Base-by-base conservation (phyloP, 2,113 vertebrate genomes). In the Polypterus senegalus region DNA sequence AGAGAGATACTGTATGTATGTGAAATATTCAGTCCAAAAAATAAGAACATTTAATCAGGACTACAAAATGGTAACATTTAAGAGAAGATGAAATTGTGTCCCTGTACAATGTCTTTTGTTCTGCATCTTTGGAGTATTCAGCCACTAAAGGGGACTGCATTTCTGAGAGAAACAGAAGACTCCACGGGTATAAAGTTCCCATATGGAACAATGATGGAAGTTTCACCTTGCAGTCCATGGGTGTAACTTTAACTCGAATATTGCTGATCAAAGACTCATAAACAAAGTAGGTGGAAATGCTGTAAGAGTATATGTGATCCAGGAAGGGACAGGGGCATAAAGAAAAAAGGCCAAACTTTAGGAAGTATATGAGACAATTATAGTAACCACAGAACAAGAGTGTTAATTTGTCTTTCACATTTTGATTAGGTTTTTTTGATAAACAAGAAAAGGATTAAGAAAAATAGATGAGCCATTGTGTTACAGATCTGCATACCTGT, bases 161-260 rank as follows among this genome's bases (percentile, higher is more conserved):
- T 59, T 60, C 53, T 53, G 59, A 51, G 51, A 79, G 78, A 77
- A 76, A 82, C 80, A 83, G 83, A 79, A 77, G 80, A 74, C 80
- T 73, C 83, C 83, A 82, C 81, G 83, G 77, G 80, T 83, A 85
- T 83, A 81, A 80, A 69, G 81, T 85, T 83, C 76, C 83, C 74
- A 78, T 62, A 69, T 74, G 79, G 78, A 71, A 85, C 81, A 85
- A 85, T 78, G 73, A 75, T 67, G 71, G 76, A 79, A 82, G 80
- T 82, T 85, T 85, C 81, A 76, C 77, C 80, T 85, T 85, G 78
- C 83, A 83, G 78, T 75, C 62, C 78, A 77, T 81, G 81, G 81
- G 79, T 82, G 81, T 81, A 85, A 82, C 80, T 82, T 81, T 79
- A 82, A 80, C 77, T 82, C 71, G 76, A 81, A 82, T 82, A 69